Base-by-base conservation (phyloP, 2,888 invertebrate species). In the Bembecia ichneumoniformis region DNA sequence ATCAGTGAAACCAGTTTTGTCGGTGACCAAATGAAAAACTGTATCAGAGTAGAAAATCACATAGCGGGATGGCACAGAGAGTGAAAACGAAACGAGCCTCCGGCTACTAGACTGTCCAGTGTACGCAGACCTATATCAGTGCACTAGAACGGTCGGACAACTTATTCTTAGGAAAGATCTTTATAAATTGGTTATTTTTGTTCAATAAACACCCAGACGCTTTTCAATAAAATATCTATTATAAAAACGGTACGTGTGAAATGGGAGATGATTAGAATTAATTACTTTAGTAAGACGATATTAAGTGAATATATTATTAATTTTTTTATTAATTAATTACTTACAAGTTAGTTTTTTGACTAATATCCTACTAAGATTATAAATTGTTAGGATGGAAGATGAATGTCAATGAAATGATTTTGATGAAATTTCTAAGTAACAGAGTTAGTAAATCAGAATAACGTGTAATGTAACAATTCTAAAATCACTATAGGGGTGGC, bases 31-130 rank as follows among this genome's bases (percentile, higher is more conserved):
- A 72, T 72, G 78, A 81, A 83, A 83, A 83, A 82, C 77, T 77
- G 74, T 81, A 79, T 76, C 77, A 71, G 63, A 55, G 64, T 77
- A 81, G 81, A 81, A 82, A 71, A 77, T 68, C 62, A 58, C 59
- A 63, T 77, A 77, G 75, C 77, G 76, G 74, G 72, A 83, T 81
- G 60, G 63, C 52, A 77, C 77, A 57, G 84, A 86, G 79, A 84
- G 83, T 83, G 83, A 84, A 84, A 84, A 71, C 75, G 53, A 52
- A 55, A 49, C 51, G 28, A 28, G 62, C 63, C 66, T 59, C 61
- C 54, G 66, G 72, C 63, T 59, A 65, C 65, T 64, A 53, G 62
- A 59, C 51, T 59, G 59, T 51, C 72, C 68, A 70, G 58, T 58
- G 53, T 67, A 67, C 52, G 40, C 56, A 66, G 74, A 71, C 58